A percentile compares a stretch with the other conserved stretches of the same genome.
Evolutionary conservation across 2,797 vertebrate species (phyloP).

Genomic region (Sebastes miniatus): DNA sequence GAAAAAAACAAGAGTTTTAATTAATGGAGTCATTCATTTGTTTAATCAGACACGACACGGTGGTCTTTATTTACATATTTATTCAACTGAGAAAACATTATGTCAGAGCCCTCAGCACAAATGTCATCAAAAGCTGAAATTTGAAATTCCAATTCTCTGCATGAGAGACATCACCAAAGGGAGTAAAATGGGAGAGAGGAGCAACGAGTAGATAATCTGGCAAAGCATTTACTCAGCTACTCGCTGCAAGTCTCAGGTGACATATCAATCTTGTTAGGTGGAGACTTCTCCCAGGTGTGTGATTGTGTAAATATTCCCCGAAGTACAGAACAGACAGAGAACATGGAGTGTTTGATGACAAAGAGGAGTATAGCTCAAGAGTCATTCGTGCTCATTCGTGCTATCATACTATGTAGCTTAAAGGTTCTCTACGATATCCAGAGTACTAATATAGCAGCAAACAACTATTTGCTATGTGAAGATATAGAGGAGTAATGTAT

Average conservation of each 20-base stretch:
- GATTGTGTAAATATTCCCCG: constrained; percentile 23
- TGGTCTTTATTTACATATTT: constrained; percentile 67
- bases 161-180: constrained; percentile 57
- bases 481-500: too few relatives aligned
- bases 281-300: constrained; percentile 32
- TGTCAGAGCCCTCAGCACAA: constrained; percentile 61
- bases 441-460: too few relatives aligned
- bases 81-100: constrained; percentile 65
- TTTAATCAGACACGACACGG: constrained; percentile 58
- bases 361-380: not conserved
- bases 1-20: constrained; percentile 35
- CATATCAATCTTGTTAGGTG: constrained; percentile 33
- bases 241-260: constrained; percentile 43
- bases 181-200: constrained; percentile 35
- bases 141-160: constrained; percentile 66
- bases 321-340: constrained; percentile 21
- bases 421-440: too few relatives aligned
- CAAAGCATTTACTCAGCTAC: constrained; percentile 48
- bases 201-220: constrained; percentile 46
- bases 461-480: too few relatives aligned
- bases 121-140: constrained; percentile 65
- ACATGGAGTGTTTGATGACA: not conserved
- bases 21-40: constrained; percentile 60
- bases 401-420: not conserved
- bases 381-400: not conserved